Base-by-base conservation (phyloP, 2,797 vertebrate species). In the Sebastes itinus region DNA sequence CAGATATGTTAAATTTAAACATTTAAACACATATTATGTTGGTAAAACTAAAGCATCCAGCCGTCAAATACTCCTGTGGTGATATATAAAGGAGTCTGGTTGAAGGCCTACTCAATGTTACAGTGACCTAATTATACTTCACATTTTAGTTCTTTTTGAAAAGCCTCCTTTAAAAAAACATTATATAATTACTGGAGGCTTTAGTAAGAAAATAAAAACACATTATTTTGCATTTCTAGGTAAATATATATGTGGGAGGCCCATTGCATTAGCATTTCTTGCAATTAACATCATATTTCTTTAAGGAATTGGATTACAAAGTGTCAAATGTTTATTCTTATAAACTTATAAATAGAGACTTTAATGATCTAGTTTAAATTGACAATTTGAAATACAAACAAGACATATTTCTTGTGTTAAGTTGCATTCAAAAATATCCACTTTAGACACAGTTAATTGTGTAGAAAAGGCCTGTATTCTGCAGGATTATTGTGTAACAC, bases 51-150 rank as follows among this genome's bases (percentile, higher is more conserved):
- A 46, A 35, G 16, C 25, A 18, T 9, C 20, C 6, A 56, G 32
- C 18, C 22, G 28, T 35, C 42, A 54, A 5, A 61, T 59, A 54
- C 11, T 55, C 20, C 14, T 61, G 52, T 52, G 3, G 3, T 49
- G n/a, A 38, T 69, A 4, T 4, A 13, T 18, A 13, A 30, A 0
- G 32, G 18, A 16, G 52, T 33, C 7, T 65, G 38, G 30, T 22
- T 62, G 2, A 70, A 85, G 86, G 89, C 86, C 83, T 80, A 1
- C 8, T 78, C 9, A 55, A 7, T 52, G 23, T 32, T 38, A 74
- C 33, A 71, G 25, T 55, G 61, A 56, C 54, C 32, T 42, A 22
- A 52, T 66, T 42, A 13, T 5, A 1, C n/a, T 74, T 72, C 42
- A 38, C 6, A 52, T 16, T 25, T 64, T 46, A 30, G 7, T n/a